phyloP scores from a whole-genome alignment of 2,888 invertebrate species.

The Bedellia somnulentella region DNA sequence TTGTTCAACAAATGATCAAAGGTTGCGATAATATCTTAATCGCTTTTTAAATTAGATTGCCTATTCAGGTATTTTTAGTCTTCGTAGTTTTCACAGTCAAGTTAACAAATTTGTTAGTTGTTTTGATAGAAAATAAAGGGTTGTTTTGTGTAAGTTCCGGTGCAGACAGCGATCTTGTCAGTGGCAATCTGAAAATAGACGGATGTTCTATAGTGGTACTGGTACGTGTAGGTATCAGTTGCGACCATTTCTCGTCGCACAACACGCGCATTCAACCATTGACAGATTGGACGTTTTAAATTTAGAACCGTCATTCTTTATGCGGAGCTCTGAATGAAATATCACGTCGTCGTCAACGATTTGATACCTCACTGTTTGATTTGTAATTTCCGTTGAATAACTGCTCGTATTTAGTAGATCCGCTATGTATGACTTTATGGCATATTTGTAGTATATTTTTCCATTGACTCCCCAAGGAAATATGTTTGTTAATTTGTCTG shows the following conservation, averaged over 20 bases:
- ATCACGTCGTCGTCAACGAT: conserved; percentile 35
- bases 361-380: neutral
- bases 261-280: conserved; percentile 53
- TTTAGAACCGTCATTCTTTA: conserved; percentile 49
- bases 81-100: neutral
- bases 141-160: conserved; percentile 34
- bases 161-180: conserved; percentile 32
- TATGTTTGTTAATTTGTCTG: no score
- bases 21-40: no score
- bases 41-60: no score
- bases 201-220: conserved; percentile 31
- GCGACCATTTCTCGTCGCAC: conserved; percentile 36
- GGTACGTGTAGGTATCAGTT: conserved; percentile 26
- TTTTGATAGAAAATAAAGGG: conserved; percentile 24
- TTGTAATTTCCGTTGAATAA: no score
- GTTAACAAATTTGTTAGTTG: conserved; percentile 11
- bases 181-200: conserved; percentile 55
- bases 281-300: conserved; percentile 55
- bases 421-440: no score
- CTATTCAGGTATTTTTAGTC: no score
- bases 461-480: no score
- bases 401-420: no score
- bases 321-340: conserved; percentile 44
- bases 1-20: no score
- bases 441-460: no score